These are phyloP conservation scores for Bombyx mandarina DNA, from an alignment of 1,140 invertebrate genomes.

Conservation along the genomic window DNA sequence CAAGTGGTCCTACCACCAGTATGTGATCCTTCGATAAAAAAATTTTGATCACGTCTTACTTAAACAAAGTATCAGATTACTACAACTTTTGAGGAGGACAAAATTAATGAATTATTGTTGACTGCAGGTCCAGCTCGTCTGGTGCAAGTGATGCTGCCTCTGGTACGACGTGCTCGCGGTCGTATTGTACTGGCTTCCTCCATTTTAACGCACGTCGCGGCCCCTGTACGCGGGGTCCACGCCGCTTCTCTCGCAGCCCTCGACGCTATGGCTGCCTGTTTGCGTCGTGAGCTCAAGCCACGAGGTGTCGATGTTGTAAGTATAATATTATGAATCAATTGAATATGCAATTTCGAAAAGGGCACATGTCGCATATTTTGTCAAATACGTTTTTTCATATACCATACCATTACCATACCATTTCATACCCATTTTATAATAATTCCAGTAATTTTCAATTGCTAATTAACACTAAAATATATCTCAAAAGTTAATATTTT, in stretches of 20 bases:
- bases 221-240: constrained; percentile 84
- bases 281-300: constrained; percentile 85
- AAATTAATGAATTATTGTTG: not conserved
- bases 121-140: constrained; percentile 76
- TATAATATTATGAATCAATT: constrained; percentile 1
- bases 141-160: constrained; percentile 84
- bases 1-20: too few species aligned
- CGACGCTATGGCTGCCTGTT: constrained; percentile 84
- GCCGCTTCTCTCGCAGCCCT: constrained; percentile 83
- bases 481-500: too few species aligned
- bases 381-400: too few species aligned
- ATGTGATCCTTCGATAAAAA: too few species aligned
- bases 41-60: not conserved
- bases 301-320: constrained; percentile 79
- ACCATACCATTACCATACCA: too few species aligned
- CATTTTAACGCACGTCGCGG: constrained; percentile 82
- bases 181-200: constrained; percentile 78
- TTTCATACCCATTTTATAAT: too few species aligned
- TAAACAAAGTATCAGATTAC: not conserved
- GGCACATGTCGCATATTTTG: too few species aligned
- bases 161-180: constrained; percentile 81
- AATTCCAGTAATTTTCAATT: too few species aligned
- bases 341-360: too few species aligned
- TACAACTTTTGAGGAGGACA: constrained; percentile 1
- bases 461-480: too few species aligned